phyloP scores from a whole-genome alignment of 2,113 vertebrate genomes.

The Dicentrarchus labrax region DNA sequence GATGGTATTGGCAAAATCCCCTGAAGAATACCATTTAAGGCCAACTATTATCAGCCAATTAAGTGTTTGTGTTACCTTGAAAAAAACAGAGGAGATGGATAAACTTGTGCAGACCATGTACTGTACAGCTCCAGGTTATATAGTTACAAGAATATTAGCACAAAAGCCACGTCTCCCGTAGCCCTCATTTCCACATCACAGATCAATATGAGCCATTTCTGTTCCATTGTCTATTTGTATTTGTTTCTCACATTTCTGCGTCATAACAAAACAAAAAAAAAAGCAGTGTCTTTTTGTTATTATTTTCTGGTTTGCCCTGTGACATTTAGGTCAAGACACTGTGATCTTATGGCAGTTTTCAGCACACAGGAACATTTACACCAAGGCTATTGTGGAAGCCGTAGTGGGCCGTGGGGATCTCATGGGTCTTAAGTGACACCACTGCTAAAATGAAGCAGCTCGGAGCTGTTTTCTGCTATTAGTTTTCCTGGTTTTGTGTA shows the following conservation, averaged over 20 bases:
- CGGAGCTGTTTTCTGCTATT: conserved; percentile 45
- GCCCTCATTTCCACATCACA: neutral
- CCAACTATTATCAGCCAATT: conserved; percentile 45
- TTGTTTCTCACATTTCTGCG: conserved; percentile 12
- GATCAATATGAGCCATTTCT: conserved; percentile 39
- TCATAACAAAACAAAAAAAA: conserved; percentile 15
- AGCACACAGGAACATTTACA: conserved; percentile 47
- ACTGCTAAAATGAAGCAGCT: conserved; percentile 39
- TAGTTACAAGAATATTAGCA: neutral
- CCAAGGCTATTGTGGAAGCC: conserved; percentile 55
- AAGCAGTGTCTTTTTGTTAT: neutral
- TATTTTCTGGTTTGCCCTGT: conserved; percentile 27
- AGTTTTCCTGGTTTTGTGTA: conserved; percentile 40
- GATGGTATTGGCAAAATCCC: conserved; percentile 62
- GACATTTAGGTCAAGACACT: conserved; percentile 71
- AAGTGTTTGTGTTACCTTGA: conserved; percentile 25
- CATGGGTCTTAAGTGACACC: conserved; percentile 77
- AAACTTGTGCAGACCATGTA: neutral
- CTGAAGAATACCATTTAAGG: conserved; percentile 58
- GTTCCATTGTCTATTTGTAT: neutral
- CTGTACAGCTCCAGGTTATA: neutral
- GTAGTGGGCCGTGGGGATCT: conserved; percentile 61
- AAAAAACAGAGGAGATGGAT: neutral
- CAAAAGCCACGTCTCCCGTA: neutral
- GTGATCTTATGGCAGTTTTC: conserved; percentile 55